These are phyloP conservation scores for Formica aserva DNA, from an alignment of 2,888 invertebrate species.

Conservation along the genomic window DNA sequence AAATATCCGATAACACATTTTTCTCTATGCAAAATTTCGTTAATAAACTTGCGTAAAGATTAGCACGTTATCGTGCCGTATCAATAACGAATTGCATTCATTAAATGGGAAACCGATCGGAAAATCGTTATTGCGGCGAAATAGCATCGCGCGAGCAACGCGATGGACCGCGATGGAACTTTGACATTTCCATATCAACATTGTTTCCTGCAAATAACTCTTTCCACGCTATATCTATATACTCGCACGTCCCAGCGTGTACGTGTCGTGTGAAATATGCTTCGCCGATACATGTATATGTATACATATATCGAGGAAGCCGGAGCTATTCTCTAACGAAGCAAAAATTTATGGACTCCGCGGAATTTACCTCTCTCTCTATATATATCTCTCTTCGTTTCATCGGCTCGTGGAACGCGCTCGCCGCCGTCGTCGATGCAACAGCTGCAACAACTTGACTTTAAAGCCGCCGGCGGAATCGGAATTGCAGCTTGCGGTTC, in stretches of 20 bases:
- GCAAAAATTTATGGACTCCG: constrained; percentile 66
- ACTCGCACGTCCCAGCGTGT: constrained; percentile 3
- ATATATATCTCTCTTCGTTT: constrained; percentile 7
- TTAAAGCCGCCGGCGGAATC: constrained; percentile 49
- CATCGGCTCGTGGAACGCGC: constrained; percentile 24
- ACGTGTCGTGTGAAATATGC: constrained; percentile 35
- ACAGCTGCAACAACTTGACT: constrained; percentile 37
- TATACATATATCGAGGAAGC: not conserved
- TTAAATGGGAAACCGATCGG: constrained; percentile 38
- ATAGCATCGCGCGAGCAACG: constrained; percentile 2
- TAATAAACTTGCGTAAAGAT: not conserved
- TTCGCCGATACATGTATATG: not conserved
- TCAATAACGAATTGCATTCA: constrained; percentile 10
- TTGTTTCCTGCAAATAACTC: constrained; percentile 48
- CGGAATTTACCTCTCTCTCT: constrained; percentile 44
- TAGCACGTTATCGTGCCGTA: not conserved
- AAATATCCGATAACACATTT: not conserved
- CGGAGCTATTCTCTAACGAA: constrained; percentile 49
- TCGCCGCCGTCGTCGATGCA: not conserved
- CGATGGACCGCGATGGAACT: constrained; percentile 29
- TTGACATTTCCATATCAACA: constrained; percentile 48
- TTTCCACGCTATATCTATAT: constrained; percentile 10
- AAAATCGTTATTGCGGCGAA: constrained; percentile 26
- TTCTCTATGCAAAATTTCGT: constrained; percentile 6
- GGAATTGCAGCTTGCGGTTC: constrained; percentile 33